Base-by-base conservation (phyloP, 1,140 invertebrate species). In the Papilio xuthus region DNA sequence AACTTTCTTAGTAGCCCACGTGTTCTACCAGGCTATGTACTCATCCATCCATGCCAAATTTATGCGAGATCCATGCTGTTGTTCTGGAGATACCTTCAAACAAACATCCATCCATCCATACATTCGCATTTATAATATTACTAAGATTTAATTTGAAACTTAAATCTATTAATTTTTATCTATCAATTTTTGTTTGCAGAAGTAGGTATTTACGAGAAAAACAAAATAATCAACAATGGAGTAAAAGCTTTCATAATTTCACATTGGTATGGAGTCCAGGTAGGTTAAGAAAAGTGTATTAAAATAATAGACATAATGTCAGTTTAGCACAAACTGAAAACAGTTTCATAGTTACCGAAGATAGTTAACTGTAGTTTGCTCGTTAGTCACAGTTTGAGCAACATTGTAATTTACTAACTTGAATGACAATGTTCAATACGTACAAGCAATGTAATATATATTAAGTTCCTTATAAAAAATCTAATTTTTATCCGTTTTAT, bases 231-330 rank as follows among this genome's bases (percentile, higher is more conserved):
- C 84, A 92, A 23, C 83, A 92, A 53, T 97, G 96, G 96, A 94
- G 89, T 56, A 93, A 95, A 37, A 94, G 94, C 47, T 97, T 95
- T 83, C 96, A 97, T 81, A 95, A 94, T 63, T 97, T 96, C 78
- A 94, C 94, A 1, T 85, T 96, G 13, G 89, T 95, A 28, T 97
- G 97, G 97, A 95, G 89, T 76, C 94, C 95, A 87, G 94, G 95
- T 95, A 79, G 82, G 77, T 23, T 32, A 37, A 23, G 26, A n/a
- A 20, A 56, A 41, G 4, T 4, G 20, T 44, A 70, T 50, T 20
- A n/a, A 47, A 13, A 32, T 3, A 32, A 32, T 3, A 32, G 2
- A 32, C 6, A 32, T 32, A 32, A 32, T 32, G 32, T 32, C 32
- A 3, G 2, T 32, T 3, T 6, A 2, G 6, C 32, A 32, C 2